phyloP scores from a whole-genome alignment of 2,888 invertebrate genomes.

The Caenorhabditis panamensis region DNA sequence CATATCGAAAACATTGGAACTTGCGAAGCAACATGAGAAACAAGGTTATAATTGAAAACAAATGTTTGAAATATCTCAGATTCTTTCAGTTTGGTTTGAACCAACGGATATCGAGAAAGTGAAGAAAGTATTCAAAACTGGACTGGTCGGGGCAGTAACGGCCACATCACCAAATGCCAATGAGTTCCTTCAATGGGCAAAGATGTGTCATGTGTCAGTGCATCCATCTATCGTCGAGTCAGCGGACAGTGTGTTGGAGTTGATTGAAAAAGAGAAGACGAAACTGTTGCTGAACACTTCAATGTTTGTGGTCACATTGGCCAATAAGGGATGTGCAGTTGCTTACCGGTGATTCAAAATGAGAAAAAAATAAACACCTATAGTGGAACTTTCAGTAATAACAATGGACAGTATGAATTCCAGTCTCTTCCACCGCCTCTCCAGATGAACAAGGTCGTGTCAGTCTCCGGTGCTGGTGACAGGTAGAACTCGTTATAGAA shows the following conservation, averaged over 20 bases:
- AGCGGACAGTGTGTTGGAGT: conserved; percentile 43
- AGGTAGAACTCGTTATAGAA: conserved; percentile 34
- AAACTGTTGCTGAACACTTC: conserved; percentile 55
- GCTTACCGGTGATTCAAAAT: conserved; percentile 42
- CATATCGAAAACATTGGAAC: conserved; percentile 82
- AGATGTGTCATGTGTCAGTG: conserved; percentile 26
- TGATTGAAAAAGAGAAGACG: conserved; percentile 35
- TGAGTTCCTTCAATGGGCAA: conserved; percentile 66
- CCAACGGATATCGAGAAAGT: conserved; percentile 82
- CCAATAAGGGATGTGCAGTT: conserved; percentile 62
- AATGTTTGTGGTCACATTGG: conserved; percentile 63
- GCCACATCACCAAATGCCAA: conserved; percentile 72
- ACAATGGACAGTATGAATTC: conserved; percentile 32
- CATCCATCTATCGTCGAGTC: conserved; percentile 36
- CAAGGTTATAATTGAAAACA: conserved; percentile 33
- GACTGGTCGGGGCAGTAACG: conserved; percentile 49
- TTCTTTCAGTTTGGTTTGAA: conserved; percentile 82
- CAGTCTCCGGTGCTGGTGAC: conserved; percentile 79
- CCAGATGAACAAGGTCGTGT: conserved; percentile 66
- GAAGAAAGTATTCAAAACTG: conserved; percentile 80
- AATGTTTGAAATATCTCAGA: not conserved
- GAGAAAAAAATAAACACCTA: too few species aligned
- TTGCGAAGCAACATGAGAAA: conserved; percentile 64
- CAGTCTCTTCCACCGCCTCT: conserved; percentile 39
- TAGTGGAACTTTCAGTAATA: conserved; percentile 54